Evolutionary conservation across 2,888 invertebrate genomes (phyloP), one percentile per base, ranked within the genome.

Genomic region (Sinotaia quadrata): DNA sequence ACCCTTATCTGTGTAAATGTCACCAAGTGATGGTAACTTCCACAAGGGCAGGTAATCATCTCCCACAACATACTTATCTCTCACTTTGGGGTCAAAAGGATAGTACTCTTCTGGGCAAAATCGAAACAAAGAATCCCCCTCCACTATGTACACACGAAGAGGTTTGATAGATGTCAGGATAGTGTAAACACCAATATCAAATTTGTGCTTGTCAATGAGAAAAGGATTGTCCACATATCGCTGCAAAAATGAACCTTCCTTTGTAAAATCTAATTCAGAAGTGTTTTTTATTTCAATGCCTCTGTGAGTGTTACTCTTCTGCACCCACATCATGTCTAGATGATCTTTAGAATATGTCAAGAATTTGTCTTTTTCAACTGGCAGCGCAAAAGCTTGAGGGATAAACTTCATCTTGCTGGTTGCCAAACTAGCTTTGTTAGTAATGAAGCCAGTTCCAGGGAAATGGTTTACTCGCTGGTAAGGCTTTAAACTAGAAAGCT

Each of bases 161-260:
- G 98, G 98, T 88, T 95, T 92, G 1, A 98, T 91, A 0, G 96
- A 97, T 0, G 97, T 97, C 27, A 98, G 89, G 0, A 94, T 93
- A 0, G 95, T 94, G 86, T 98, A 98, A 68, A 98, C 92, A 10
- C 98, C 98, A 87, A 98, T 94, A 89, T 98, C 98, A 89, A 98
- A 98, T 90, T 97, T 97, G 87, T 89, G 89, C 1, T 95, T 96
- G 87, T 96, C 96, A 3, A 98, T 93, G 24, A 98, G 90, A 79
- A 94, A 92, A 4, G 98, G 98, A 74, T 92, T 93, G 77, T 93
- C 92, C 29, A 98, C 91, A 87, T 93, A 98, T 87, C 97, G 94
- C 85, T 98, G 98, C 2, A 98, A 91, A 87, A 98, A 98, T 62
- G 93, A 93, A 65, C 93, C 93, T 37, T 91, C 91, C 52, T 90